These are phyloP conservation scores for Andrena marginata DNA, from an alignment of 2,888 invertebrate species.

Conservation along the genomic window DNA sequence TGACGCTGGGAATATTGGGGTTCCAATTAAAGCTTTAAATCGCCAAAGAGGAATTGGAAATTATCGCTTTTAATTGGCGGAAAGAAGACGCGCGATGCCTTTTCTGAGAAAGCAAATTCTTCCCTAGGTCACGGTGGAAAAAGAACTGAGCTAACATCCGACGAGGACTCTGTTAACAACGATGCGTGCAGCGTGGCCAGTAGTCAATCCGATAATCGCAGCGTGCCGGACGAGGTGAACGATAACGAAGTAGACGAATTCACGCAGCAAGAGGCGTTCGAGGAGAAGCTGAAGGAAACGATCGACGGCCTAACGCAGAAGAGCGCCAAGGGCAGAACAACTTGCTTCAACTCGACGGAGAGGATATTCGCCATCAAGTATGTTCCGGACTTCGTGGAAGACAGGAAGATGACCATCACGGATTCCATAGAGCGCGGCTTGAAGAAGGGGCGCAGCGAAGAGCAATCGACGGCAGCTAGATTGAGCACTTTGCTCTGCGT, in stretches of 20 bases:
- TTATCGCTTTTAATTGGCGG: too few species aligned
- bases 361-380: conserved; percentile 92
- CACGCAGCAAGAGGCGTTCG: conserved; percentile 90
- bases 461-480: conserved; percentile 93
- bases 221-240: conserved; percentile 87
- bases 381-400: conserved; percentile 91
- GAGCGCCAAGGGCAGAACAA: conserved; percentile 92
- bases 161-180: conserved; percentile 90
- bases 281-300: conserved; percentile 94
- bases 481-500: conserved; percentile 93
- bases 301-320: conserved; percentile 96
- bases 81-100: too few species aligned
- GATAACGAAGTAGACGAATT: conserved; percentile 87
- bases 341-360: conserved; percentile 90
- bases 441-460: conserved; percentile 93
- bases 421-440: conserved; percentile 94
- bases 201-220: conserved; percentile 91
- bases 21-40: too few species aligned
- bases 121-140: conserved; percentile 81
- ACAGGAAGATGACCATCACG: conserved; percentile 91
- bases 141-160: conserved; percentile 89
- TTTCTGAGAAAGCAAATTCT: not conserved
- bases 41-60: too few species aligned
- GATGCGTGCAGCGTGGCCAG: conserved; percentile 94
- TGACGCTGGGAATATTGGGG: too few species aligned